These are phyloP conservation scores for Oegoconia quadripuncta DNA, from an alignment of 2,888 invertebrate genomes.

Conservation along the genomic window DNA sequence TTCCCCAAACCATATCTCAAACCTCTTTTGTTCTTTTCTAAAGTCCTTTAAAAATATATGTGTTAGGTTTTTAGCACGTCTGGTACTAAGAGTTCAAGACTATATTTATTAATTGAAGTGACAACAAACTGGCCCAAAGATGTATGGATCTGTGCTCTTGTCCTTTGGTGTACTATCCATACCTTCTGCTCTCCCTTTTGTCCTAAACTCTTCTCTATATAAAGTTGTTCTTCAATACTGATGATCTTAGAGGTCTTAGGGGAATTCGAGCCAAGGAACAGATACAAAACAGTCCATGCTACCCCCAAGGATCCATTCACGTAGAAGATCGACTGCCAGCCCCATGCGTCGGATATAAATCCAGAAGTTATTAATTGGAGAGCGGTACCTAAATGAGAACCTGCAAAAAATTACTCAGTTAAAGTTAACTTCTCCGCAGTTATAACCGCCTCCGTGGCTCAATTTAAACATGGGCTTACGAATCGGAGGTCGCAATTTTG, in stretches of 20 bases:
- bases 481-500: too few relatives aligned
- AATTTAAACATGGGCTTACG: too few relatives aligned
- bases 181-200: conserved; percentile 28
- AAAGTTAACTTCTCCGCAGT: too few relatives aligned
- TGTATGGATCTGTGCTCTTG: too few relatives aligned
- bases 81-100: too few relatives aligned
- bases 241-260: conserved; percentile 76
- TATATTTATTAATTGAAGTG: background rate
- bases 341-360: conserved; percentile 39
- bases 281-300: conserved; percentile 69
- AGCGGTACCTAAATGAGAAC: conserved; percentile 76
- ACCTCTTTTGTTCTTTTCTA: too few relatives aligned
- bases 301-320: conserved; percentile 66
- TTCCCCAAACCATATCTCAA: too few relatives aligned
- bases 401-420: conserved; percentile 44
- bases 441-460: too few relatives aligned
- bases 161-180: too few relatives aligned
- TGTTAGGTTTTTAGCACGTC: too few relatives aligned
- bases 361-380: conserved; percentile 65
- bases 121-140: background rate
- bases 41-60: too few relatives aligned
- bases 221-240: conserved; percentile 77
- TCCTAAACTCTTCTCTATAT: conserved; percentile 72
- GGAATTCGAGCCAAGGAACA: conserved; percentile 73
- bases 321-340: conserved; percentile 82